A percentile compares a stretch with the other conserved stretches of the same genome.
Conservation (phyloP, 2,113 vertebrate species). For the Hyperoodon ampullatus region DNA sequence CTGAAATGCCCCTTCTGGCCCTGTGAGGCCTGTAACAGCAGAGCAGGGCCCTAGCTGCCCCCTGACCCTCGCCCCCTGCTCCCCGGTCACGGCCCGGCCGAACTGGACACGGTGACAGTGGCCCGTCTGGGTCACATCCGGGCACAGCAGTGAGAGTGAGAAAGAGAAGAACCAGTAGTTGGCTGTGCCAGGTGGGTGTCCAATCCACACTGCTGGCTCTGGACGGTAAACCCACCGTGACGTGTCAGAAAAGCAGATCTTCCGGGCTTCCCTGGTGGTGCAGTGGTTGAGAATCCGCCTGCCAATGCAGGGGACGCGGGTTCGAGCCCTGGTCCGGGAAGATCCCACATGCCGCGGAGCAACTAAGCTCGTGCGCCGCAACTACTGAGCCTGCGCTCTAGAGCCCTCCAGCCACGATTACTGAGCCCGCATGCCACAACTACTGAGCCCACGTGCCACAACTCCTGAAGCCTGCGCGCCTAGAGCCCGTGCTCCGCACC, state of each 20-base stretch:
- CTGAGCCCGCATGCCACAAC: too few species aligned
- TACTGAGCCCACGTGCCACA: too few species aligned
- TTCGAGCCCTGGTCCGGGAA: too few species aligned
- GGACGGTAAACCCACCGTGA: conserved; percentile 37
- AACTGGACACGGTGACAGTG: conserved; percentile 5
- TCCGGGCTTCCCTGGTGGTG: neutral
- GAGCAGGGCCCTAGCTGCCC: neutral
- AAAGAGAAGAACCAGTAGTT: neutral
- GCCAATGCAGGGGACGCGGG: too few species aligned
- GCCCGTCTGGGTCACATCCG: neutral
- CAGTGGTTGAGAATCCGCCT: too few species aligned
- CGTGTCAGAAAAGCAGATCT: neutral
- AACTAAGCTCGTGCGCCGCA: too few species aligned
- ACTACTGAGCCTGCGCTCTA: too few species aligned
- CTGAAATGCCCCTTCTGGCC: neutral
- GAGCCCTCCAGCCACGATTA: too few species aligned
- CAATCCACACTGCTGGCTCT: neutral
- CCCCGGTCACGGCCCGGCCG: accelerated
- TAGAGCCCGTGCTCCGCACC: too few species aligned
- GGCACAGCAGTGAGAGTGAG: neutral
- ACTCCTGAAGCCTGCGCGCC: too few species aligned
- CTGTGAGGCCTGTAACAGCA: accelerated
- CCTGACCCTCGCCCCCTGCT: neutral
- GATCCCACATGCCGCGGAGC: too few species aligned
- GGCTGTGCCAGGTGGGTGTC: neutral